Evolutionary conservation across 2,113 vertebrate genomes (phyloP).

Genomic region (Sula dactylatra): DNA sequence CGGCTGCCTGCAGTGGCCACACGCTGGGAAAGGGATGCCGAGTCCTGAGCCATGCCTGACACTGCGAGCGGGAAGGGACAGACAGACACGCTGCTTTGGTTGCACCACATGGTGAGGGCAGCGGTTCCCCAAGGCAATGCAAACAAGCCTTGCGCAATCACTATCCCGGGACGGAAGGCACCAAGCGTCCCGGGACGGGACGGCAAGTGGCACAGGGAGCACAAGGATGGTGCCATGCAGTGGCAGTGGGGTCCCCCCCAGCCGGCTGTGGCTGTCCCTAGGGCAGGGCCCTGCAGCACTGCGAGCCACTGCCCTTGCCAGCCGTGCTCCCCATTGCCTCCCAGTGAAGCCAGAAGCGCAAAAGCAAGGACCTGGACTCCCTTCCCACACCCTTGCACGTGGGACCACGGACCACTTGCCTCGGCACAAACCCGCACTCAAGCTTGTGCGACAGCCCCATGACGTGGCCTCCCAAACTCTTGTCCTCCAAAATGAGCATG

Average conservation of each 20-base stretch:
- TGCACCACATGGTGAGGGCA: rapidly evolving
- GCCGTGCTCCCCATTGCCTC: neutral
- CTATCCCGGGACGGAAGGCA: neutral
- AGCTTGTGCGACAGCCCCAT: neutral
- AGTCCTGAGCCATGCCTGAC: neutral
- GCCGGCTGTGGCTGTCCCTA: neutral
- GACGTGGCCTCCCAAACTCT: neutral
- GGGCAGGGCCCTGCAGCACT: neutral
- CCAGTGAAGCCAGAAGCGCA: neutral
- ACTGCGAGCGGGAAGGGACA: neutral
- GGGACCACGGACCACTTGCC: neutral
- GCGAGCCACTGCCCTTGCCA: neutral
- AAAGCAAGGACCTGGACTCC: neutral
- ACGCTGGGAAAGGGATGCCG: neutral
- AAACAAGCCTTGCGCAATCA: neutral
- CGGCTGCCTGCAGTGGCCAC: neutral
- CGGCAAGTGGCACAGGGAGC: rapidly evolving
- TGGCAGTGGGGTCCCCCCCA: neutral
- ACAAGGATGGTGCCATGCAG: neutral
- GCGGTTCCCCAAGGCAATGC: neutral
- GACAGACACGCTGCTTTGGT: neutral
- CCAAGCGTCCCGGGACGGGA: neutral
- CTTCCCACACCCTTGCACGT: neutral
- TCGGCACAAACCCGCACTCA: neutral
- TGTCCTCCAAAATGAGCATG: neutral